Conservation (phyloP, 1,140 invertebrate genomes). For the Doryteuthis pealeii region DNA sequence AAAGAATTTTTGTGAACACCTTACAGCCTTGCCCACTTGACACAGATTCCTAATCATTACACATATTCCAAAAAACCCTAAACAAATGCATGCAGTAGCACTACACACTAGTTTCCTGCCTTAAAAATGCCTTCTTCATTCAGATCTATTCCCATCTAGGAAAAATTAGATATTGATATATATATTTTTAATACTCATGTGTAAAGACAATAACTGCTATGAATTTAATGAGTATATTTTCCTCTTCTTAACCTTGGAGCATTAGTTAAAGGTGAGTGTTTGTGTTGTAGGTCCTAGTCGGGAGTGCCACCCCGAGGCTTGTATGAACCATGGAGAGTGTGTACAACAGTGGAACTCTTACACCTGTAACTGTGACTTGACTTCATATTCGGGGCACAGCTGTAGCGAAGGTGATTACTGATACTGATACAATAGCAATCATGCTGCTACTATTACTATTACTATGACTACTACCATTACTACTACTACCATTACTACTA, state of each 20-base stretch:
- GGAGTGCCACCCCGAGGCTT: conserved; percentile 87
- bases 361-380: conserved; percentile 91
- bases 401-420: conserved; percentile 68
- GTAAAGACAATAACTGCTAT: background rate
- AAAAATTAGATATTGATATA: too few species aligned
- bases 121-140: too few species aligned
- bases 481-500: background rate
- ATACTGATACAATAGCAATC: background rate
- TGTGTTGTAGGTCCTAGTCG: conserved; percentile 55
- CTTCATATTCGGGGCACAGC: conserved; percentile 85
- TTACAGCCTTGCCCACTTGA: too few species aligned
- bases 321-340: conserved; percentile 88
- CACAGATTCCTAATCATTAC: too few species aligned
- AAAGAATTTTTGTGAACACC: too few species aligned
- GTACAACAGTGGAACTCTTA: conserved; percentile 94
- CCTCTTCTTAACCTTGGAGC: background rate
- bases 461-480: background rate
- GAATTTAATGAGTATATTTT: conserved; percentile 6
- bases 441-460: background rate
- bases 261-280: conserved; percentile 10
- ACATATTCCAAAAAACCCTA: too few species aligned
- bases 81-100: too few species aligned
- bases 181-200: too few species aligned
- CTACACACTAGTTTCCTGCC: too few species aligned
- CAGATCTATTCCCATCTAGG: too few species aligned